A percentile compares a stretch with the other conserved stretches of the same genome.
phyloP scores from a whole-genome alignment of 2,888 invertebrate genomes.

The Cerceris rybyensis region DNA sequence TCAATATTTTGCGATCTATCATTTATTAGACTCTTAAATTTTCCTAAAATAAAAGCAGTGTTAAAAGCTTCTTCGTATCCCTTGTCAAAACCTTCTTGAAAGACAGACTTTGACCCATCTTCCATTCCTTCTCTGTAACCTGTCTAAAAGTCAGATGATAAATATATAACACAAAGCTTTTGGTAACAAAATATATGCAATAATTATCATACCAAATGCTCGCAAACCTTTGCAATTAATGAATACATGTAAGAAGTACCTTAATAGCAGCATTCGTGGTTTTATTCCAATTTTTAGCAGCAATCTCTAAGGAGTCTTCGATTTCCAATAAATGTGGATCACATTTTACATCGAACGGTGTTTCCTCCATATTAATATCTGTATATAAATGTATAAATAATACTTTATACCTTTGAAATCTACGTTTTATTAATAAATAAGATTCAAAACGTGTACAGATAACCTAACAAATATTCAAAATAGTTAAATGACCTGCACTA shows the following conservation, averaged over 20 bases:
- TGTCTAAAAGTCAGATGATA: conserved; percentile 80
- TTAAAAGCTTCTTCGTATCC: conserved; percentile 87
- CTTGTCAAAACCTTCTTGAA: conserved; percentile 87
- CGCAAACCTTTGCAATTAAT: neutral
- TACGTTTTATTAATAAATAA: neutral
- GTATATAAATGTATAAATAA: neutral
- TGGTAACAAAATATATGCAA: neutral
- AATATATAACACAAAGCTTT: neutral
- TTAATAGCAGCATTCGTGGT: conserved; percentile 67
- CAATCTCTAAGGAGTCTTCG: conserved; percentile 71
- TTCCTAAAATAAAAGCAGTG: conserved; percentile 85
- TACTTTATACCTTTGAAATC: neutral
- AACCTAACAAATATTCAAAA: conserved; percentile 28
- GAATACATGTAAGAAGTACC: conserved; percentile 38
- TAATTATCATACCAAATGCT: neutral
- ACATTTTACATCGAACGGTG: conserved; percentile 3
- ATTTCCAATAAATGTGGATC: conserved; percentile 8
- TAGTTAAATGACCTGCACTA: neutral
- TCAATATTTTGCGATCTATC: conserved; percentile 55
- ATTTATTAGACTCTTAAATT: conserved; percentile 79
- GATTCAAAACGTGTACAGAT: neutral
- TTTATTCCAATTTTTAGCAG: conserved; percentile 74
- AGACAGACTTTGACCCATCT: conserved; percentile 85
- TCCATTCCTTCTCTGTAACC: conserved; percentile 88
- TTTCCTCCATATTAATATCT: conserved; percentile 58